Conservation (phyloP, 2,797 vertebrate species). For the Enteromius anoplus region DNA sequence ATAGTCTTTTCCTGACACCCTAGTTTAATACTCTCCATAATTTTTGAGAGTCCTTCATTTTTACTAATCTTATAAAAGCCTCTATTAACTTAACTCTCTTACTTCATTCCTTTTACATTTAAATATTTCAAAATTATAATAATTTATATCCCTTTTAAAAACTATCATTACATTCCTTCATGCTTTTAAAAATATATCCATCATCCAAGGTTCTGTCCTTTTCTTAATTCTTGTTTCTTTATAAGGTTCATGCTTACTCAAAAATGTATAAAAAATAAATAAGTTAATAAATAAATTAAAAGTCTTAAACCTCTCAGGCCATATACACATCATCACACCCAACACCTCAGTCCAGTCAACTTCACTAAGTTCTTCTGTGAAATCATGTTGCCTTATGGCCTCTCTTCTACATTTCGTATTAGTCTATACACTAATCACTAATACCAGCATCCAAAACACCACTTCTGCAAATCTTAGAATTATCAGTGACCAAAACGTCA, state of each 20-base stretch:
- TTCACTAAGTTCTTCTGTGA: neutral
- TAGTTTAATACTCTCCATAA: too few relatives aligned
- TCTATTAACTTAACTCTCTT: too few relatives aligned
- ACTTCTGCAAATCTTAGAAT: neutral
- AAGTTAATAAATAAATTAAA: too few relatives aligned
- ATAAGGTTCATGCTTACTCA: neutral
- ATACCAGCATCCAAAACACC: neutral
- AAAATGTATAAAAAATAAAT: neutral
- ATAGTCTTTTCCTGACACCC: neutral
- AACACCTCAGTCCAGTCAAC: neutral
- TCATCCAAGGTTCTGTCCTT: neutral
- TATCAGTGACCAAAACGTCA: neutral
- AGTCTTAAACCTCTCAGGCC: neutral
- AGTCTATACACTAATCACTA: neutral
- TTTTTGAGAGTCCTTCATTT: too few relatives aligned
- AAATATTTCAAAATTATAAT: neutral
- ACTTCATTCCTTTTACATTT: neutral
- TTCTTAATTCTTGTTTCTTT: neutral
- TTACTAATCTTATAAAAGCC: too few relatives aligned
- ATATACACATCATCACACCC: neutral
- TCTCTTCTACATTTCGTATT: neutral
- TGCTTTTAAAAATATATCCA: neutral
- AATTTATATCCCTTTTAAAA: neutral
- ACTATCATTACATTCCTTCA: neutral
- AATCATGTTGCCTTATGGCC: slow-evolving; percentile 18